Conservation (phyloP, 2,113 vertebrate genomes). For the Forbesichthys agassizii region DNA sequence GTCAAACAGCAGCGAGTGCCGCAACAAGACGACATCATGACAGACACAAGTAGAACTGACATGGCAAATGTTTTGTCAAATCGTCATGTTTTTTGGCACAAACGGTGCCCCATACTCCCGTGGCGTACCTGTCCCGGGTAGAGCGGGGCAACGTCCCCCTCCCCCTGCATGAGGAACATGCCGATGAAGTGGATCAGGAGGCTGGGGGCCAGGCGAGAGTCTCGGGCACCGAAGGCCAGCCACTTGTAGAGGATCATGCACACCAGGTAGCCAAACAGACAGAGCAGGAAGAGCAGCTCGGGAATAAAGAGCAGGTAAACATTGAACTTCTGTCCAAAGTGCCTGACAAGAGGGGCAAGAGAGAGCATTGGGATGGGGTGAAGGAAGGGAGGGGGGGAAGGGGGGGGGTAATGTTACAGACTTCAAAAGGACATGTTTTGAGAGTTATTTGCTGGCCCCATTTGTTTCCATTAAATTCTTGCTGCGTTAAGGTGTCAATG, state of each 20-base stretch:
- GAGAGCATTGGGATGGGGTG: too few species aligned
- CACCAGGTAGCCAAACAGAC: slow-evolving; percentile 94
- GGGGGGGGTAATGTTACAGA: background rate
- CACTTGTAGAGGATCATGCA: slow-evolving; percentile 97
- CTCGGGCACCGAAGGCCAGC: slow-evolving; percentile 80
- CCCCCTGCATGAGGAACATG: slow-evolving; percentile 89
- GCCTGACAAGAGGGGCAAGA: slow-evolving; percentile 68
- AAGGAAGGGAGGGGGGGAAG: background rate
- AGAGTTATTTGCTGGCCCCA: too few species aligned
- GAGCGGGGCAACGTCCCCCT: slow-evolving; percentile 65
- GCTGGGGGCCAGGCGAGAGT: slow-evolving; percentile 87
- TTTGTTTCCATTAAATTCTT: too few species aligned
- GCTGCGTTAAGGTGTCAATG: too few species aligned
- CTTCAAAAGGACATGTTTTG: too few species aligned
- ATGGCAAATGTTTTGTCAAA: too few species aligned
- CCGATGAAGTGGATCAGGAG: slow-evolving; percentile 96
- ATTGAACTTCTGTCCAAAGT: slow-evolving; percentile 89
- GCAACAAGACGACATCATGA: too few species aligned
- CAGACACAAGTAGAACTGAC: too few species aligned
- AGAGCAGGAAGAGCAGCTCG: slow-evolving; percentile 91
- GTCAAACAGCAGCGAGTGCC: too few species aligned
- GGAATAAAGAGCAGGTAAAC: slow-evolving; percentile 91
- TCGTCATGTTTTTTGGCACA: too few species aligned
- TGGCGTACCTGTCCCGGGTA: slow-evolving; percentile 86
- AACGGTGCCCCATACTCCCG: background rate